A percentile compares a stretch with the other conserved stretches of the same genome.
These are phyloP conservation scores for Halcyon badia DNA, from an alignment of 2,797 vertebrate genomes.

Conservation along the genomic window DNA sequence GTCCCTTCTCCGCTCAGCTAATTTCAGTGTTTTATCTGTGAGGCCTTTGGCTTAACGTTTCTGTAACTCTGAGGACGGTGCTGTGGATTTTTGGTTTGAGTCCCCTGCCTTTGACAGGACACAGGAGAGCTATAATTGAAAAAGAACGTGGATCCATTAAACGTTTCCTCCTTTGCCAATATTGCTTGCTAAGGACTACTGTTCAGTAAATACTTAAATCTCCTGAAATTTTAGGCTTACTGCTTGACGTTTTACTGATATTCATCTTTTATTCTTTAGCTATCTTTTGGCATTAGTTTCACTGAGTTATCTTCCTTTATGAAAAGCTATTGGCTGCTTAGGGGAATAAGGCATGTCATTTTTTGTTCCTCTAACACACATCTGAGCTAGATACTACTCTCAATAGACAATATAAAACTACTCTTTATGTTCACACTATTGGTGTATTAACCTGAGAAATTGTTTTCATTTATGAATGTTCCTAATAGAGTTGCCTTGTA, in stretches of 20 bases:
- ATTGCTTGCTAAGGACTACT: not conserved
- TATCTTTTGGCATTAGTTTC: not conserved
- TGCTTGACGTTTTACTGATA: not conserved
- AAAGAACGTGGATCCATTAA: not conserved
- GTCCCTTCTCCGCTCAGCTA: not conserved
- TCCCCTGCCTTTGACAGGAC: not conserved
- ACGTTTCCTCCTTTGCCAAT: not conserved
- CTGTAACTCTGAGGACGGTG: not conserved
- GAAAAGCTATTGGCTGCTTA: not conserved
- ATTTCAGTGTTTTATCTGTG: not conserved
- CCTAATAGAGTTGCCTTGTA: not conserved
- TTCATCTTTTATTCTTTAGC: not conserved
- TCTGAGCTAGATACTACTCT: not conserved
- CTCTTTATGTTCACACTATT: not conserved
- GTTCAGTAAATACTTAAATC: not conserved
- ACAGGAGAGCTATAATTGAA: not conserved
- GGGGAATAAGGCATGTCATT: not conserved
- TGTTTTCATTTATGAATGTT: not conserved
- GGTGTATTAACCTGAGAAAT: not conserved
- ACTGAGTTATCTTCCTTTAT: not conserved
- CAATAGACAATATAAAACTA: not conserved
- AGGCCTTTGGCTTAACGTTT: not conserved
- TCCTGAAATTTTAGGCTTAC: not conserved
- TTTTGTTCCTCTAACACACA: not conserved
- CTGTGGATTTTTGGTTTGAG: not conserved